phyloP scores from a whole-genome alignment of 2,888 invertebrate species.

The Meghimatium bilineatum region DNA sequence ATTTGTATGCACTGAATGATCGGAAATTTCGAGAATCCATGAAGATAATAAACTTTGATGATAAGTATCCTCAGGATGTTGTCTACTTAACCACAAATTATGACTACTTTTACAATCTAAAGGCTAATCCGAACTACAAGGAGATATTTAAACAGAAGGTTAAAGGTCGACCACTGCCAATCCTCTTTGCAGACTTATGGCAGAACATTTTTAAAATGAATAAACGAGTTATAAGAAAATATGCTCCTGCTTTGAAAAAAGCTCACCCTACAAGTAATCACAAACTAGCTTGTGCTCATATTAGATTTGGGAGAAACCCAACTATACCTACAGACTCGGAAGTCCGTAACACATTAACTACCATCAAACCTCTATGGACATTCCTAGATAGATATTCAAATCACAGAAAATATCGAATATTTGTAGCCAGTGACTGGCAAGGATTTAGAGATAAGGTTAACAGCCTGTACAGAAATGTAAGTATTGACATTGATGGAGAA shows the following conservation, averaged over 20 bases:
- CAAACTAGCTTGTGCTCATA: conserved; percentile 56
- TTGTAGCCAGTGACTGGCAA: conserved; percentile 57
- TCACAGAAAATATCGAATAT: conserved; percentile 51
- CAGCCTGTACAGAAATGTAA: conserved; percentile 48
- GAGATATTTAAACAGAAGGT: conserved; percentile 50
- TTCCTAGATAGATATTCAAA: conserved; percentile 54
- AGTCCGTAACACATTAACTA: conserved; percentile 52
- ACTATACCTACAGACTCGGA: conserved; percentile 55
- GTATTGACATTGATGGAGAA: conserved; percentile 54
- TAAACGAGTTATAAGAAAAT: conserved; percentile 48
- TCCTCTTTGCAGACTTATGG: conserved; percentile 54
- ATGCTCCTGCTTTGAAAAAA: conserved; percentile 41
- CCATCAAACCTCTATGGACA: conserved; percentile 54
- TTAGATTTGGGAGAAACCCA: conserved; percentile 56
- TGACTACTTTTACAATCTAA: conserved; percentile 55
- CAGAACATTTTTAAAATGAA: conserved; percentile 55
- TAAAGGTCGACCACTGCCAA: conserved; percentile 48
- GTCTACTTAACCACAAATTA: conserved; percentile 57
- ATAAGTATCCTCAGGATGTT: conserved; percentile 53
- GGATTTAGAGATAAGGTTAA: conserved; percentile 51
- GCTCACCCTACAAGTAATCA: conserved; percentile 45
- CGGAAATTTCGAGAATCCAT: conserved; percentile 52
- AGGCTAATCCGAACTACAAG: conserved; percentile 52
- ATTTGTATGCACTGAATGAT: conserved; percentile 53
- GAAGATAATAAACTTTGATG: conserved; percentile 52